Conservation (phyloP, 2,797 vertebrate genomes). For the Tolypeutes matacus region DNA sequence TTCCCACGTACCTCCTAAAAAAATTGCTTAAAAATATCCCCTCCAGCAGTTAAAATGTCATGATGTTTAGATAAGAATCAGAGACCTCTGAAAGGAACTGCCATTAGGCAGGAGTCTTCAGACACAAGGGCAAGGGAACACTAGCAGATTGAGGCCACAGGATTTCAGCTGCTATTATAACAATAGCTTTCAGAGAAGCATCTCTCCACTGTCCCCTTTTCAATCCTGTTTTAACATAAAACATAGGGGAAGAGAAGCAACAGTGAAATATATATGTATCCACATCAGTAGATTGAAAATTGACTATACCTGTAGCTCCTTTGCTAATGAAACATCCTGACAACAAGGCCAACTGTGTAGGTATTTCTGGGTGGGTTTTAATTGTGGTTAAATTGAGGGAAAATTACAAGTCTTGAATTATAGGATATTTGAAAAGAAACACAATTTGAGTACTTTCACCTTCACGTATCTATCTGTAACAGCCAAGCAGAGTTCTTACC, state of each 20-base stretch:
- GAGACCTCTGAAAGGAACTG: slow-evolving; percentile 12
- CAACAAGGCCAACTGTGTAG: not conserved
- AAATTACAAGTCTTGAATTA: slow-evolving; percentile 55
- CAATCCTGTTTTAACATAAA: not conserved
- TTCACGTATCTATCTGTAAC: not conserved
- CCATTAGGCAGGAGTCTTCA: not conserved
- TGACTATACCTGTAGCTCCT: not conserved
- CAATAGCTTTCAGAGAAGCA: not conserved
- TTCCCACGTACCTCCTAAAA: not conserved
- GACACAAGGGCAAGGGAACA: not conserved
- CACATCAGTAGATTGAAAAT: slow-evolving; percentile 8
- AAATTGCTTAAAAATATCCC: slow-evolving; percentile 21
- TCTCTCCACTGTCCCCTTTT: not conserved
- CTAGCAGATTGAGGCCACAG: slow-evolving; percentile 39
- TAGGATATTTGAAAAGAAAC: slow-evolving; percentile 49
- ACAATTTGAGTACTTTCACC: slow-evolving; percentile 3
- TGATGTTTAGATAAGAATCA: not conserved
- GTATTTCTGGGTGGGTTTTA: slow-evolving; percentile 28
- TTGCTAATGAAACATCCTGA: not conserved
- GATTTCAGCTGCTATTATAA: not conserved
- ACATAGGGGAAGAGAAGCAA: not conserved
- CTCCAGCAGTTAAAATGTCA: slow-evolving; percentile 22
- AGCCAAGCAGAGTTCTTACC: not conserved
- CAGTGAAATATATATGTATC: not conserved
- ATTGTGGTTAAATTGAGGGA: slow-evolving; percentile 32